phyloP scores from a whole-genome alignment of 2,797 vertebrate species.

The Yasuhikotakia modesta region DNA sequence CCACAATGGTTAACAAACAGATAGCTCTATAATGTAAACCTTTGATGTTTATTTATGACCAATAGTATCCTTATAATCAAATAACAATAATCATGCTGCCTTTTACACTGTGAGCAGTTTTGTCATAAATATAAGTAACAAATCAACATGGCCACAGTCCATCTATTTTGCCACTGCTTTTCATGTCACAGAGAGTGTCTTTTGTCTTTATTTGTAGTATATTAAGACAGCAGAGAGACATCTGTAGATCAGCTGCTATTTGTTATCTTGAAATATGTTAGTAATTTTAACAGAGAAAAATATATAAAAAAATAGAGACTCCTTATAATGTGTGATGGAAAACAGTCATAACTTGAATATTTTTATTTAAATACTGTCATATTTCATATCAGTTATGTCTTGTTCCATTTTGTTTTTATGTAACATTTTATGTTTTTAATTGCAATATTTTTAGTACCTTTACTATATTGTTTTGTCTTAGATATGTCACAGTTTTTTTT shows the following conservation, averaged over 20 bases:
- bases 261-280: not conserved
- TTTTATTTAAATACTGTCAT: not conserved
- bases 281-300: not conserved
- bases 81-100: slow-evolving; percentile 3
- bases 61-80: slow-evolving; percentile 38
- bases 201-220: slow-evolving; percentile 3
- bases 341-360: not conserved
- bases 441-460: not conserved
- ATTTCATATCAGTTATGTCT: no score
- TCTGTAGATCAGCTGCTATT: not conserved
- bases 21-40: slow-evolving; percentile 47
- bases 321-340: not conserved
- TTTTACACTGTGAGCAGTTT: not conserved
- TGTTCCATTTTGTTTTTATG: no score
- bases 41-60: slow-evolving; percentile 22
- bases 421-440: no score
- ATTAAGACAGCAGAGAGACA: not conserved
- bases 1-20: slow-evolving; percentile 54
- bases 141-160: not conserved
- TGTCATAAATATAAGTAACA: not conserved
- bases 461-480: not conserved
- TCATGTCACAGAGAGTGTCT: not conserved
- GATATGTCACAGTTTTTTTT: no score
- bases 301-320: no score
- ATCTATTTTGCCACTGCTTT: not conserved